Base-by-base conservation (phyloP, 2,888 invertebrate genomes). In the Cephus runcator region DNA sequence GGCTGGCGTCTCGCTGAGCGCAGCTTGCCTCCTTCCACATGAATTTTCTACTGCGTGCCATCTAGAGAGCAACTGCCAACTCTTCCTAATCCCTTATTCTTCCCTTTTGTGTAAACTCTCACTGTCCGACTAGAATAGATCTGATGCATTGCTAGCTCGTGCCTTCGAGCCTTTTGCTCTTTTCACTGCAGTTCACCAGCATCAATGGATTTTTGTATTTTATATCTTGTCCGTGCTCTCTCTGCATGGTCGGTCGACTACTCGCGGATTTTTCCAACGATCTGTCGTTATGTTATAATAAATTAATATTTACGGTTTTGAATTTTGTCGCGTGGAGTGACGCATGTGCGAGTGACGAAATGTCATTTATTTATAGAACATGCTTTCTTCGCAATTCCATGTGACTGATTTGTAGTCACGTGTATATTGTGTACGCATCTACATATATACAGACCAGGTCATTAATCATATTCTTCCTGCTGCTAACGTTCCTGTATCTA, bases 1-100 rank as follows among this genome's bases (percentile, higher is more conserved):
- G 87, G 83, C 81, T 83, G 89, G 86, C 84, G 88, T 89, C 88
- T 89, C 86, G 89, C 91, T 88, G 90, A 79, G 88, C 87, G 82
- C 91, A 90, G 89, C 89, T 86, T 89, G 89, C 87, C 89, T 83
- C 89, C 89, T 84, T 79, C 77, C 84, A 77, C 79, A 74, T 82
- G 80, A 87, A 87, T 87, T 87, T 87, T 86, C 87, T 83, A 79
- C 34, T 34, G 31, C 71, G 71, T 71, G 71, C 71, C 33, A 31
- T 33, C 68, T 30, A 30, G 33, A 36, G 23, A 56, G 56, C 56
- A 56, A 56, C 56, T 56, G 56, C 56, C 56, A 56, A 56, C 56
- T 56, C 56, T 56, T 56, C 56, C 56, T 56, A 56, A 56, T 56
- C 56, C 56, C 56, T 56, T 79, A 79, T 77, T 73, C 75, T 78